Conservation (phyloP, 2,113 vertebrate genomes). For the Salvelinus namaycush region DNA sequence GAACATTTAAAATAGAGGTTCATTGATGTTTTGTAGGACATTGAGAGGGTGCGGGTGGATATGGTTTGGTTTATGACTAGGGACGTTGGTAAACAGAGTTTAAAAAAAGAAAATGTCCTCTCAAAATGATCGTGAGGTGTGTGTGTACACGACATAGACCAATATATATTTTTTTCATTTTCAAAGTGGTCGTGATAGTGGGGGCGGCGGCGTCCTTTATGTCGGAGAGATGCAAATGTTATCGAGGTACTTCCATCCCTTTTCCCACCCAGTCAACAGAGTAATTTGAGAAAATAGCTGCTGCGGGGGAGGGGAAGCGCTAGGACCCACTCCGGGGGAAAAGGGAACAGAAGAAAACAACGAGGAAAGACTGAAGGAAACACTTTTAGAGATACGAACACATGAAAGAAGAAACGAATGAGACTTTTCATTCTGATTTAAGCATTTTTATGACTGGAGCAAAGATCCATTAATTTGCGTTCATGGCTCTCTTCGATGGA, state of each 20-base stretch:
- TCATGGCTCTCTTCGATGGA: background rate
- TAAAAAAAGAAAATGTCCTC: no score
- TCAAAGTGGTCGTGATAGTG: conserved; percentile 34
- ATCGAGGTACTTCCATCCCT: background rate
- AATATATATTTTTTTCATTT: background rate
- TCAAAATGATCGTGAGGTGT: conserved; percentile 17
- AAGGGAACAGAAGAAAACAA: conserved; percentile 37
- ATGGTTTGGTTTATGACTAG: no score
- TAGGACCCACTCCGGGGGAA: conserved; percentile 16
- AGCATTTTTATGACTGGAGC: background rate
- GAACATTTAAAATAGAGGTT: no score
- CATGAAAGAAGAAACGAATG: conserved; percentile 39
- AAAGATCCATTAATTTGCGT: no score
- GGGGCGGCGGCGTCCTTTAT: conserved; percentile 15
- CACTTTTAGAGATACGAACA: conserved; percentile 32
- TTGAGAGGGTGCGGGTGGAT: no score
- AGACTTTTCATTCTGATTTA: background rate
- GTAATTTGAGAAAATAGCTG: conserved; percentile 46
- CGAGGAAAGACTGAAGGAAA: conserved; percentile 23
- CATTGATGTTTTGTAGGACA: no score
- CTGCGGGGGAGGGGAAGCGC: conserved; percentile 11
- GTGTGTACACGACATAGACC: background rate
- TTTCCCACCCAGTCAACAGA: conserved; percentile 13
- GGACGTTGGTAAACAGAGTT: no score
- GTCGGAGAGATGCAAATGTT: background rate